These are phyloP conservation scores for Strigamia transsilvanica DNA, from an alignment of 2,888 invertebrate genomes.

Conservation along the genomic window DNA sequence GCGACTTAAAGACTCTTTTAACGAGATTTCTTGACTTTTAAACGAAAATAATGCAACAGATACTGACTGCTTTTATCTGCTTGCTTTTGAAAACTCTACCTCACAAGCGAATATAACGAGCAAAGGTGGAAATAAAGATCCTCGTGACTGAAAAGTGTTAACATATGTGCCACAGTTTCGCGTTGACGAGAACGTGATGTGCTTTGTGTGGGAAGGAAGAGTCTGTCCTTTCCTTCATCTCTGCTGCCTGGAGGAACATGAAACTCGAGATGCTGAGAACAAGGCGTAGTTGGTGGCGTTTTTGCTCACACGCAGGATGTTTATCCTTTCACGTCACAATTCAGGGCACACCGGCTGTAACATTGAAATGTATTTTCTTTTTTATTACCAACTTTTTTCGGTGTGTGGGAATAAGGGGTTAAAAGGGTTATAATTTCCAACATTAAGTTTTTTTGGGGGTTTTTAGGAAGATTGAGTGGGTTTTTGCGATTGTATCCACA, in stretches of 20 bases:
- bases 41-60: constrained; percentile 13
- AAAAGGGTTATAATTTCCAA: constrained; percentile 11
- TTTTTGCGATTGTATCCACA: not conserved
- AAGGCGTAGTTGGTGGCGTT: constrained; percentile 40
- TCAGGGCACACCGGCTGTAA: constrained; percentile 40
- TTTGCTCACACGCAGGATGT: constrained; percentile 49
- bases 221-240: constrained; percentile 33
- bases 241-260: constrained; percentile 62
- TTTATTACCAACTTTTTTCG: not conserved
- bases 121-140: constrained; percentile 29
- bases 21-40: constrained; percentile 6
- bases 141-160: constrained; percentile 9
- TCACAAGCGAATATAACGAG: not conserved
- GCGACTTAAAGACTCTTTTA: constrained; percentile 23
- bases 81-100: not conserved
- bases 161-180: constrained; percentile 25
- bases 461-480: not conserved
- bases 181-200: constrained; percentile 42
- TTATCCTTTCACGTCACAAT: constrained; percentile 51
- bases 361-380: constrained; percentile 27
- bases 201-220: constrained; percentile 46
- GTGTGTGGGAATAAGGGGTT: constrained; percentile 13
- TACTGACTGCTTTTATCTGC: not conserved
- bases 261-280: constrained; percentile 53
- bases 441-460: not conserved